These are phyloP conservation scores for Engystomops pustulosus DNA, from an alignment of 2,113 vertebrate species.

Conservation along the genomic window DNA sequence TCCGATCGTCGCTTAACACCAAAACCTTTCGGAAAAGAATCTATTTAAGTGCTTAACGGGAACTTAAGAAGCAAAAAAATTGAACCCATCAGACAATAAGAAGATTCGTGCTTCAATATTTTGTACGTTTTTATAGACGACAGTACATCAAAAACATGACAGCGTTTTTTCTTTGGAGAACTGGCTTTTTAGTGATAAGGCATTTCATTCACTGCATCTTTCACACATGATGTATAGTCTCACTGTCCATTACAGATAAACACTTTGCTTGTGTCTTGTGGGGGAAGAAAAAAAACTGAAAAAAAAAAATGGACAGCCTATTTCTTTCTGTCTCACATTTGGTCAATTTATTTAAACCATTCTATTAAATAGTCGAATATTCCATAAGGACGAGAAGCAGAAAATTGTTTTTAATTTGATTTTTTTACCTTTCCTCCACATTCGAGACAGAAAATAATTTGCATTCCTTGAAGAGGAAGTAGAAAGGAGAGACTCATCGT, in stretches of 20 bases:
- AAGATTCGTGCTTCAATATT: constrained; percentile 57
- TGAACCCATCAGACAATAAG: constrained; percentile 47
- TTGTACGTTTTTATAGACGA: constrained; percentile 50
- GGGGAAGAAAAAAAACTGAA: neutral
- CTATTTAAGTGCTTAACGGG: constrained; percentile 41
- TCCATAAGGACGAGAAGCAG: neutral
- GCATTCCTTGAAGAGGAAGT: neutral
- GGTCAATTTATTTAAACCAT: constrained; percentile 21
- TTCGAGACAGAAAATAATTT: neutral
- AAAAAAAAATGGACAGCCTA: neutral
- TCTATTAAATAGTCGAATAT: constrained; percentile 5
- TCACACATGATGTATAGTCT: constrained; percentile 58
- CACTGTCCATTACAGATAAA: constrained; percentile 58
- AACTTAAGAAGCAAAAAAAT: constrained; percentile 50
- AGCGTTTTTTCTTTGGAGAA: constrained; percentile 57
- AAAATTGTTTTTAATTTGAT: constrained; percentile 11
- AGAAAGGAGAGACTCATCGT: neutral
- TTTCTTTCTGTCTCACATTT: constrained; percentile 30
- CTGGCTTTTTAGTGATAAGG: constrained; percentile 60
- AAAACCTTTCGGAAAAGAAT: constrained; percentile 24
- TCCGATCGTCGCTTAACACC: neutral
- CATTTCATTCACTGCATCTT: constrained; percentile 58
- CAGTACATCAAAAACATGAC: constrained; percentile 58
- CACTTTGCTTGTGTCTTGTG: constrained; percentile 20
- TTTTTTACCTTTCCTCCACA: neutral